Evolutionary conservation across 2,888 invertebrate species (phyloP), one percentile per base, ranked within the genome.

Genomic region (Cenopis cana): DNA sequence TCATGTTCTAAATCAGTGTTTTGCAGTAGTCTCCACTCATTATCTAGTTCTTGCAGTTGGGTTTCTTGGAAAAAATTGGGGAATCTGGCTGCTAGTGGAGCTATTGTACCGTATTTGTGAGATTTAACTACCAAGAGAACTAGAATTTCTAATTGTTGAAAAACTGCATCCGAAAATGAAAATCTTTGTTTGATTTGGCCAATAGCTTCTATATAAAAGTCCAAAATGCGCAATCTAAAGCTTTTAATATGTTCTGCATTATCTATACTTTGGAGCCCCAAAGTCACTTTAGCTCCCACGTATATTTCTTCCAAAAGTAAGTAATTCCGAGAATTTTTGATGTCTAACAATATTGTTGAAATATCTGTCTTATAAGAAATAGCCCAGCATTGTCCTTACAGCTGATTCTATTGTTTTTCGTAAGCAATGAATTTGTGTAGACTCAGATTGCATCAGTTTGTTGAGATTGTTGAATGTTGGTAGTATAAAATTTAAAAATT

Each of bases 381-480:
- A 41, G 41, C 20, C 12, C 59, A 65, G 12, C n/a, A 56, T 65
- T 41, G 55, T 65, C 29, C 46, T 65, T 18, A 65, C n/a, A n/a
- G 8, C n/a, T 29, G 65, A 29, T 55, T 55, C 54, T 54, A 65
- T 41, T 0, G 41, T 56, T 33, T 65, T 55, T 56, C 29, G 17
- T 2, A 65, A 38, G 18, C 46, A 55, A 56, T 66, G 18, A 38
- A 54, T 52, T 24, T 64, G 64, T 36, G 54, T 54, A 3, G 52
- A 38, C 24, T 64, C 64, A 9, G 46, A 66, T 18, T 66, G 56
- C 66, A 56, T 66, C 24, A 66, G 36, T 41, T 66, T 56, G 46
- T 66, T 66, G 17, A 66, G 17, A 29, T 38, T 65, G n/a, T 24
- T 65, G 46, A 65, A 65, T n/a, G n/a, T 12, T 46, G 65, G 65